phyloP scores from a whole-genome alignment of 1,140 invertebrate genomes.

The Drosophila trapezifrons region DNA sequence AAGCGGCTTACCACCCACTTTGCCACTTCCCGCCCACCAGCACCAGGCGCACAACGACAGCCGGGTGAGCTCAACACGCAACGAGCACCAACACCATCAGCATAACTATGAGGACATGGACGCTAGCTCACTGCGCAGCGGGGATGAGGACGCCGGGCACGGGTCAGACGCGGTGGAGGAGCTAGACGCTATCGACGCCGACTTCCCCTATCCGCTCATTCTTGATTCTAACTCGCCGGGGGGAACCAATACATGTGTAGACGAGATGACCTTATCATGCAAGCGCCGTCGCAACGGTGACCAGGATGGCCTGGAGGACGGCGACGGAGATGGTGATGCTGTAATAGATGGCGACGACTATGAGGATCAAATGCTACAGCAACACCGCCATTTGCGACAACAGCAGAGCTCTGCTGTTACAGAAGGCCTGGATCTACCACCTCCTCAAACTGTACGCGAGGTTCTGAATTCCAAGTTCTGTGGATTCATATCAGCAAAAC shows the following conservation, averaged over 20 bases:
- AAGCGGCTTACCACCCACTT: conserved; percentile 1
- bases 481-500: conserved; percentile 80
- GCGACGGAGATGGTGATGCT: conserved; percentile 34
- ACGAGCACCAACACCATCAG: conserved; percentile 54
- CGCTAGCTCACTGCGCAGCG: conserved; percentile 70
- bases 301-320: conserved; percentile 52
- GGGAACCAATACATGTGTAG: conserved; percentile 38
- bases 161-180: conserved; percentile 78
- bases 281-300: conserved; percentile 69
- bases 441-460: conserved; percentile 78
- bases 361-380: conserved; percentile 80
- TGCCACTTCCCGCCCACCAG: conserved; percentile 75
- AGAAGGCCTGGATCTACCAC: conserved; percentile 64
- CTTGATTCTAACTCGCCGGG: conserved; percentile 74
- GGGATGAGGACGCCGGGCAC: conserved; percentile 60
- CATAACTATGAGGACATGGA: conserved; percentile 74
- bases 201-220: conserved; percentile 81
- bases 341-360: conserved; percentile 70
- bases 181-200: conserved; percentile 79
- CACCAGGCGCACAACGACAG: conserved; percentile 73
- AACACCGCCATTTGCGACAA: conserved; percentile 78
- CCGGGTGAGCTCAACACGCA: conserved; percentile 76
- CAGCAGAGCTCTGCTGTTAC: conserved; percentile 59
- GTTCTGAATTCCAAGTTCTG: conserved; percentile 81
- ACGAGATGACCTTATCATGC: conserved; percentile 9